Percentiles rank a stretch among this genome's conserved stretches.
Conservation (phyloP, 2,888 invertebrate species). For the Laspeyria flexula region DNA sequence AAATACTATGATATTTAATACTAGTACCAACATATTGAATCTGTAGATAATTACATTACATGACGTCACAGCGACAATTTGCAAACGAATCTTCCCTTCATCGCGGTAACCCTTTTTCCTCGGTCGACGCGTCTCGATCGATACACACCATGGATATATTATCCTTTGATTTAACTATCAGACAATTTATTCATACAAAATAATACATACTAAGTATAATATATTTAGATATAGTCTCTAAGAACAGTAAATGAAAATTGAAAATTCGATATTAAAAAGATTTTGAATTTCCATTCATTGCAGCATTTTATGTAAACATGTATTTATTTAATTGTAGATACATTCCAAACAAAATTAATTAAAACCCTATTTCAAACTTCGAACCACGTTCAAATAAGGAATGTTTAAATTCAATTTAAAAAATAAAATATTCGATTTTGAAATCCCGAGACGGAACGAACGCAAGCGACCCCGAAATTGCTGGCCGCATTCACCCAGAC, state of each 20-base stretch:
- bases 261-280: too few species aligned
- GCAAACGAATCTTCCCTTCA: constrained; percentile 1
- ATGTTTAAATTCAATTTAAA: constrained; percentile 34
- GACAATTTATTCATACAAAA: too few species aligned
- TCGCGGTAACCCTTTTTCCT: background rate
- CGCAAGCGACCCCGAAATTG: constrained; percentile 85
- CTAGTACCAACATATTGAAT: too few species aligned
- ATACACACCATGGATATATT: background rate
- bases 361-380: background rate
- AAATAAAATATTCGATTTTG: constrained; percentile 68
- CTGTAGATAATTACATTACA: background rate
- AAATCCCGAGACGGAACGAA: constrained; percentile 73
- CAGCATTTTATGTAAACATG: too few species aligned
- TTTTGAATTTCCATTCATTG: too few species aligned
- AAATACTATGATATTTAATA: too few species aligned
- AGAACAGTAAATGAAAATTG: too few species aligned
- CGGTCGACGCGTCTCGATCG: background rate
- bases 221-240: too few species aligned
- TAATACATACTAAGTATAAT: too few species aligned
- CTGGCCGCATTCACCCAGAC: constrained; percentile 85
- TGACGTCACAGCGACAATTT: background rate
- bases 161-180: background rate
- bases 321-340: too few species aligned
- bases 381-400: constrained; percentile 29
- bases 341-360: background rate